phyloP scores from a whole-genome alignment of 2,113 vertebrate genomes.

The Chinchilla lanigera region DNA sequence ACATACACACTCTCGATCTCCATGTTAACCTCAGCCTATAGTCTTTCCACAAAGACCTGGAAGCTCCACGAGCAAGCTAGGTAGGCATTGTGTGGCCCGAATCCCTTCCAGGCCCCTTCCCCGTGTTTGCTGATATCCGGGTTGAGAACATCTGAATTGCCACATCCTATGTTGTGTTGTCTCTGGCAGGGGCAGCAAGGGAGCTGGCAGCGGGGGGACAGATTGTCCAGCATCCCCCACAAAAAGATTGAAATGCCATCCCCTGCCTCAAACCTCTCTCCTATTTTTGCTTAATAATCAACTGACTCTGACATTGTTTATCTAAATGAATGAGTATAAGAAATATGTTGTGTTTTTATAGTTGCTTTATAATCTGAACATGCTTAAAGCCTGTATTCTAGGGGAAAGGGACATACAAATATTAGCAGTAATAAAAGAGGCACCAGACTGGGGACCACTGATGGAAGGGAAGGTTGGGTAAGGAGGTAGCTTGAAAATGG shows the following conservation, averaged over 20 bases:
- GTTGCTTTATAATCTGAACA: background rate
- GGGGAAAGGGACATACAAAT: background rate
- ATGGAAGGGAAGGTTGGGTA: background rate
- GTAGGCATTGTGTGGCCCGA: background rate
- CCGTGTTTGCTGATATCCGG: background rate
- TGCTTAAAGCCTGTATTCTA: background rate
- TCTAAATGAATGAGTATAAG: background rate
- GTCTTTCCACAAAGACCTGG: background rate
- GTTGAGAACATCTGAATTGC: background rate
- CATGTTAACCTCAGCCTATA: background rate
- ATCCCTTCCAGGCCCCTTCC: background rate
- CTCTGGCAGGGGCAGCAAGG: background rate
- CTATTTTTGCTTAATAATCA: conserved; percentile 11
- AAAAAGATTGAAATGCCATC: background rate
- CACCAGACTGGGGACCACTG: background rate
- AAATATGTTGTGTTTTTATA: background rate
- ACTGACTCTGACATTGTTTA: conserved; percentile 3
- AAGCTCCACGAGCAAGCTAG: background rate
- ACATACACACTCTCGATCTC: background rate
- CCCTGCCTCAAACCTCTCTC: background rate
- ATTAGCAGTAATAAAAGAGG: background rate
- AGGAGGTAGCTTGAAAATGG: background rate
- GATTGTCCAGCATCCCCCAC: background rate
- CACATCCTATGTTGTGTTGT: background rate
- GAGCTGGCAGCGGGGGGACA: too few species aligned